Conservation (phyloP, 2,113 vertebrate species). For the Ochotona curzoniae region DNA sequence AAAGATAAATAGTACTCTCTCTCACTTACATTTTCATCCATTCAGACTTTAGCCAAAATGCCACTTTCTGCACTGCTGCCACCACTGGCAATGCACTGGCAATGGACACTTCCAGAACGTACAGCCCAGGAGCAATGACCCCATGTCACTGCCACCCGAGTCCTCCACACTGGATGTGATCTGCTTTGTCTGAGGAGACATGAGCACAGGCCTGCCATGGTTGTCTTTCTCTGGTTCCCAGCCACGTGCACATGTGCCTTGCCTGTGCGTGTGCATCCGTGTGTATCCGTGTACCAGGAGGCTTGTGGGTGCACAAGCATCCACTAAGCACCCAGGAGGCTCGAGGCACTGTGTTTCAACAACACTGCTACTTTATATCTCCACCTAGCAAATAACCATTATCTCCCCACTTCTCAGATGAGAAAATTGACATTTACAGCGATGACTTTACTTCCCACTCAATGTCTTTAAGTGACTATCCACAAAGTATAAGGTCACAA, state of each 20-base stretch:
- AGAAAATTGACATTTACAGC: slow-evolving; percentile 11
- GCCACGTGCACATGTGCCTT: neutral
- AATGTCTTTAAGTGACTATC: neutral
- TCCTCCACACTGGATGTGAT: neutral
- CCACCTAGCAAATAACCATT: neutral
- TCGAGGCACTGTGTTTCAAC: neutral
- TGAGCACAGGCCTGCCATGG: neutral
- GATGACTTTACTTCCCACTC: neutral
- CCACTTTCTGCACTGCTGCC: neutral
- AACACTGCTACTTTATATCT: neutral
- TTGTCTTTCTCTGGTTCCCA: neutral
- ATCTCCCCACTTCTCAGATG: neutral
- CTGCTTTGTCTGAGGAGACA: neutral
- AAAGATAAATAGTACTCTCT: neutral
- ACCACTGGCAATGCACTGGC: neutral
- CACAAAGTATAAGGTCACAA: neutral
- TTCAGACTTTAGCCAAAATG: neutral
- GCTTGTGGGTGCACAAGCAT: neutral
- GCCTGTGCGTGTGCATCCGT: fast-evolving
- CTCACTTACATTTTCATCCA: neutral
- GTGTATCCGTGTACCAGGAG: neutral
- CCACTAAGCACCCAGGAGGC: neutral
- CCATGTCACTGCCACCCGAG: too few species aligned
- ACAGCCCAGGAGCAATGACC: neutral
- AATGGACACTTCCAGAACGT: neutral